phyloP scores from a whole-genome alignment of 2,113 vertebrate species.

The Oreochromis aureus region DNA sequence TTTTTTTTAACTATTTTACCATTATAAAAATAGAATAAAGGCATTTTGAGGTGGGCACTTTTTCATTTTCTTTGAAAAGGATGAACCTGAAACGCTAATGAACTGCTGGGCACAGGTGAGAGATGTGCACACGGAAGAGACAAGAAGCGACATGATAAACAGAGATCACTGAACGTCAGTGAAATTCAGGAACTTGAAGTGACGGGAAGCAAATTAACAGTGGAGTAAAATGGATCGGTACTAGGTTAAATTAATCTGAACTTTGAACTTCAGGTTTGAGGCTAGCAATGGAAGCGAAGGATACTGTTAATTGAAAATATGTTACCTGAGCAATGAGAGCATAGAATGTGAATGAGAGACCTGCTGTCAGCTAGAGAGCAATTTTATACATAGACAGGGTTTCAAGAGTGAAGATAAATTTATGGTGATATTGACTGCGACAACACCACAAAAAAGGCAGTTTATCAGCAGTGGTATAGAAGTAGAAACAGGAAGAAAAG shows the following conservation, averaged over 20 bases:
- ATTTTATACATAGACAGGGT: background rate
- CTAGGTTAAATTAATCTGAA: background rate
- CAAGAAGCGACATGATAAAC: background rate
- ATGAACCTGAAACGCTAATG: background rate
- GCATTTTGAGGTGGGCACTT: fast-evolving
- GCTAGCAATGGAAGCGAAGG: too few relatives aligned
- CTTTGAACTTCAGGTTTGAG: background rate
- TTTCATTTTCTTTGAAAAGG: background rate
- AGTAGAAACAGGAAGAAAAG: background rate
- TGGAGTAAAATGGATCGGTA: background rate
- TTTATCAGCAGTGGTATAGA: background rate
- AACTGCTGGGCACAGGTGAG: background rate
- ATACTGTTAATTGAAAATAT: background rate
- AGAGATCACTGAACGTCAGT: background rate
- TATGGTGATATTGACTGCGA: background rate
- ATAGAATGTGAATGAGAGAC: background rate
- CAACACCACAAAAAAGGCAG: background rate
- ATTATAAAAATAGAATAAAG: background rate
- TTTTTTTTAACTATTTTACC: background rate
- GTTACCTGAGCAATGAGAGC: background rate
- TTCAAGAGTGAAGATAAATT: background rate
- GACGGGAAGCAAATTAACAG: background rate
- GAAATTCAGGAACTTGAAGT: background rate
- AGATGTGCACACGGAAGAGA: background rate
- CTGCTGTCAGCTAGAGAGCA: background rate